Evolutionary conservation across 2,113 vertebrate species (phyloP).

Genomic region (Chelonoidis abingdonii): DNA sequence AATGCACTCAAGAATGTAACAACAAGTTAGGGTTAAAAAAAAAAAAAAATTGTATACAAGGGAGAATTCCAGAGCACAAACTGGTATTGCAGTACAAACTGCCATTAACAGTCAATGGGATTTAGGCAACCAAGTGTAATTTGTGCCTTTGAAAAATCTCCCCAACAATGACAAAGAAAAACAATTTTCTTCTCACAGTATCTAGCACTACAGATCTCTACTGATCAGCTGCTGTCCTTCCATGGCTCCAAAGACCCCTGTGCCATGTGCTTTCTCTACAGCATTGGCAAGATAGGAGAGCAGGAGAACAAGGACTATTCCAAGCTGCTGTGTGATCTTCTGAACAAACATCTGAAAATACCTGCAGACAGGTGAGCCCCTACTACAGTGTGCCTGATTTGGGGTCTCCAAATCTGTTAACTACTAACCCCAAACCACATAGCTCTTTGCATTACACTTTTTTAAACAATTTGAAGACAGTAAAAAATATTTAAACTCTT

Average conservation of each 20-base stretch:
- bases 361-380: constrained; percentile 81
- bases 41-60: background rate
- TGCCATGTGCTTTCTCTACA: constrained; percentile 86
- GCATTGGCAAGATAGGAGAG: constrained; percentile 84
- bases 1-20: background rate
- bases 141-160: background rate
- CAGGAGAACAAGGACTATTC: constrained; percentile 85
- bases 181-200: constrained; percentile 74
- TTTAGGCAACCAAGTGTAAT: background rate
- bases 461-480: background rate
- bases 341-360: constrained; percentile 85
- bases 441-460: background rate
- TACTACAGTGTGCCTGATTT: background rate
- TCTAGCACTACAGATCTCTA: constrained; percentile 83
- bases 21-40: background rate
- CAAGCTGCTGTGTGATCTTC: constrained; percentile 84
- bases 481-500: background rate
- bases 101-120: background rate
- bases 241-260: constrained; percentile 85
- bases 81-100: background rate
- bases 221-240: constrained; percentile 88
- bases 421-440: background rate
- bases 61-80: background rate
- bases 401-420: background rate
- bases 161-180: background rate